Percentiles rank a stretch among this genome's conserved stretches.
Conservation (phyloP, 2,113 vertebrate species). For the Xiphophorus maculatus region DNA sequence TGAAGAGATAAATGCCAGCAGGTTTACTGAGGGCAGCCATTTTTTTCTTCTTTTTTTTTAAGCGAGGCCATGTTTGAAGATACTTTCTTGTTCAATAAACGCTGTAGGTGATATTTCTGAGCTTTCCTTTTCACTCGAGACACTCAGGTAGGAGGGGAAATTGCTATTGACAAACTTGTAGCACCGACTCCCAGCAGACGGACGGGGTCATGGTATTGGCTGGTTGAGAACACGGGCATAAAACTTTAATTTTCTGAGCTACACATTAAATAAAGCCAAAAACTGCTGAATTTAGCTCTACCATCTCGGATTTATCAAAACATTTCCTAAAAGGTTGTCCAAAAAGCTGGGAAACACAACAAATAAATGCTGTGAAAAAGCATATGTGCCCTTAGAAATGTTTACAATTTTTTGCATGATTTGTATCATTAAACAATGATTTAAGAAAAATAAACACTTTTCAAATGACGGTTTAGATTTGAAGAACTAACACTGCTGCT, state of each 20-base stretch:
- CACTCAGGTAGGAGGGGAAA: constrained; percentile 27
- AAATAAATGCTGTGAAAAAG: not conserved
- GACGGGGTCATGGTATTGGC: constrained; percentile 14
- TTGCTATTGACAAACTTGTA: constrained; percentile 56
- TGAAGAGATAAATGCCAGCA: constrained; percentile 49
- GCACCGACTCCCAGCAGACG: constrained; percentile 8
- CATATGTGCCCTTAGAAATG: not conserved
- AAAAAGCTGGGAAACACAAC: not conserved
- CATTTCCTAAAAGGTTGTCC: not conserved
- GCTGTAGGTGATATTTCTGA: constrained; percentile 50
- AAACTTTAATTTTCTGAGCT: constrained; percentile 45
- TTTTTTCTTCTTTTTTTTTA: constrained; percentile 13
- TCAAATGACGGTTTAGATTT: not conserved
- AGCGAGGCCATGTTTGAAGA: constrained; percentile 46
- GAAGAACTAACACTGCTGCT: too few relatives aligned
- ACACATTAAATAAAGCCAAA: constrained; percentile 13
- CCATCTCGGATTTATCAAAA: not conserved
- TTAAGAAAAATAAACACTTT: not conserved
- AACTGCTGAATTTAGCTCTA: constrained; percentile 1
- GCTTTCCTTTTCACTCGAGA: constrained; percentile 32
- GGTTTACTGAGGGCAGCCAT: constrained; percentile 26
- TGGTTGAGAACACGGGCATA: constrained; percentile 16
- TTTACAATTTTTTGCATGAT: not conserved
- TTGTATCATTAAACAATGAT: not conserved
- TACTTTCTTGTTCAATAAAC: constrained; percentile 47